Conservation (phyloP, 2,797 vertebrate genomes). For the Gymnoscopelus microlampas region DNA sequence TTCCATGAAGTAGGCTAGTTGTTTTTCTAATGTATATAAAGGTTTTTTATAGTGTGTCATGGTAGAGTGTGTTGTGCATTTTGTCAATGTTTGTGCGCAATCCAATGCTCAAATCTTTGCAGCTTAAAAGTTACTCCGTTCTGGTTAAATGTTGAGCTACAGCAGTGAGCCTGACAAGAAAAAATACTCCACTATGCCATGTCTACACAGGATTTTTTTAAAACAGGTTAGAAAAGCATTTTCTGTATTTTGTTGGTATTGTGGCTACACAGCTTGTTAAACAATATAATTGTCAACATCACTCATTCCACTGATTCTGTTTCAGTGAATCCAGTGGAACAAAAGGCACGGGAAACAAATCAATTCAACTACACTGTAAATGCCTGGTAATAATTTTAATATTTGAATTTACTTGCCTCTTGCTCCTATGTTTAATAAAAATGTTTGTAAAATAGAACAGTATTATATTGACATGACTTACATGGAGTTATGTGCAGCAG, state of each 20-base stretch:
- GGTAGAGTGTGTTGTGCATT: slow-evolving; percentile 19
- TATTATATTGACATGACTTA: too few species aligned
- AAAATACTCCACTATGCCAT: neutral
- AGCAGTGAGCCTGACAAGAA: neutral
- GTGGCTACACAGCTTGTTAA: neutral
- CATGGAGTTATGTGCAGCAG: too few species aligned
- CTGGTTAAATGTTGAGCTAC: slow-evolving; percentile 11
- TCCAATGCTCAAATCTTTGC: neutral
- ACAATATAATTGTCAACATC: neutral
- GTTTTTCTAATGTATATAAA: slow-evolving; percentile 76
- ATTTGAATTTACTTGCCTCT: neutral
- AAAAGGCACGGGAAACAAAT: neutral
- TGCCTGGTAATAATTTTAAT: slow-evolving; percentile 1
- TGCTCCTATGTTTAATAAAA: slow-evolving; percentile 42
- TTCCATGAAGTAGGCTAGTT: slow-evolving; percentile 63
- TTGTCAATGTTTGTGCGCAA: slow-evolving; percentile 12
- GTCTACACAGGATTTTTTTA: neutral
- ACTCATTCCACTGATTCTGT: slow-evolving; percentile 8
- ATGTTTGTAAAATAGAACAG: slow-evolving; percentile 15
- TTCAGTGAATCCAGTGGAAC: neutral
- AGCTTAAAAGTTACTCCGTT: neutral
- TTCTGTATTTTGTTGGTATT: neutral
- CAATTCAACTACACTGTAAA: slow-evolving; percentile 5
- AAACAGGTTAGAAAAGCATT: neutral
- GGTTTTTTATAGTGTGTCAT: slow-evolving; percentile 71